Evolutionary conservation across 2,797 vertebrate species (phyloP).

Genomic region (Oreortyx pictus): DNA sequence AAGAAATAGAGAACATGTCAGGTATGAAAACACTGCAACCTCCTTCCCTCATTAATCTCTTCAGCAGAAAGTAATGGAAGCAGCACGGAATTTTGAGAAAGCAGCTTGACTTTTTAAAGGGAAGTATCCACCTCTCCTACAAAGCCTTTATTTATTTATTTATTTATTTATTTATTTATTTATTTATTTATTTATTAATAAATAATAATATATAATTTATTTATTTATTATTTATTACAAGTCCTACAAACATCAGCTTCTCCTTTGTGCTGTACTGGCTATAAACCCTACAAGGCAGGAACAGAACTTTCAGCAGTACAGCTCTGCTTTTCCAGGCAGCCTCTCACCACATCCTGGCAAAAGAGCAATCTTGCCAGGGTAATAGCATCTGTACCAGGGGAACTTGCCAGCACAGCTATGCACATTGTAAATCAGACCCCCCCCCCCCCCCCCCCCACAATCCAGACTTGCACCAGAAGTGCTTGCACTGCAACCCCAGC

Average conservation of each 20-base stretch:
- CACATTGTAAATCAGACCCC: not conserved
- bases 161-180: too few species aligned
- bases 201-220: too few species aligned
- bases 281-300: not conserved
- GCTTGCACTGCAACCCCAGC: not conserved
- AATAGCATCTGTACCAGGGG: fast-evolving
- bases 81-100: not conserved
- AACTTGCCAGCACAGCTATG: not conserved
- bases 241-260: fast-evolving
- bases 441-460: not conserved
- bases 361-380: not conserved
- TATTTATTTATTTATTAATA: too few species aligned
- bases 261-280: not conserved
- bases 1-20: not conserved
- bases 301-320: not conserved
- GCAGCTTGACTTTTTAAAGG: not conserved
- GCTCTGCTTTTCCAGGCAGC: not conserved
- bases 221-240: too few species aligned
- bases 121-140: not conserved
- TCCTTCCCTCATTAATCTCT: not conserved
- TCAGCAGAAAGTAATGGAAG: not conserved
- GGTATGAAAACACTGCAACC: not conserved
- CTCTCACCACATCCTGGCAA: not conserved
- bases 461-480: not conserved
- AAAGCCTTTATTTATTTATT: not conserved